Base-by-base conservation (phyloP, 1,140 invertebrate genomes). In the Lamellibrachia luymesi region DNA sequence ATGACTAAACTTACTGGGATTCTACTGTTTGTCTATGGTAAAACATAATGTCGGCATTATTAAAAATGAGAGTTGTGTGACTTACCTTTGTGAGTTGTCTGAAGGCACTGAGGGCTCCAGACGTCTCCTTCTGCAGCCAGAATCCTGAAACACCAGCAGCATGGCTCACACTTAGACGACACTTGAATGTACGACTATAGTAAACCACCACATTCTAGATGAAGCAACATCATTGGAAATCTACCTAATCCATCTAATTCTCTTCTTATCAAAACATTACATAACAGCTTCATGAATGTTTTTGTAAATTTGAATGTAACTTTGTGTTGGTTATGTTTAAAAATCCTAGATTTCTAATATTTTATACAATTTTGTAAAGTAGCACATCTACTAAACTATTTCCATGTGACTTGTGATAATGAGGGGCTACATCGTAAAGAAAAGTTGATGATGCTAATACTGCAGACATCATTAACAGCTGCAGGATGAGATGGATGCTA, bases 81-180 rank as follows among this genome's bases (percentile, higher is more conserved):
- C 92, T 13, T 64, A 92, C 92, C 13, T 13, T 92, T 5, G 27
- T 92, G 50, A 92, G 92, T 52, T 92, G 92, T 10, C 92, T 10
- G 52, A 52, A 92, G 50, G 92, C 92, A 64, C 51, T 92, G 27
- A 92, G 8, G 51, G 92, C 92, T 22, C 92, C 92, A 51, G 49
- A 52, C 25, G 50, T 92, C 52, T 64, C 92, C 92, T 92, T 51
- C 92, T 92, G 92, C 50, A 51, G 7, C 92, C 92, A 92, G 51
- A 92, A 92, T 13, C 27, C 92, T 92, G 92, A 38, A 92, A 50
- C 49, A 80, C 17, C 5, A 80, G 13, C 64, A 80, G 25, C 38
- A 38, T 38, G 38, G 38, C 13, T 80, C 52, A 56, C 52, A 56
- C 17, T 56, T 56, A 56, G 17, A 56, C 0, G 52, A 17, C 52